A percentile compares a stretch with the other conserved stretches of the same genome.
These are phyloP conservation scores for Tarsius wallacei DNA, from an alignment of 2,797 vertebrate genomes.

Conservation along the genomic window DNA sequence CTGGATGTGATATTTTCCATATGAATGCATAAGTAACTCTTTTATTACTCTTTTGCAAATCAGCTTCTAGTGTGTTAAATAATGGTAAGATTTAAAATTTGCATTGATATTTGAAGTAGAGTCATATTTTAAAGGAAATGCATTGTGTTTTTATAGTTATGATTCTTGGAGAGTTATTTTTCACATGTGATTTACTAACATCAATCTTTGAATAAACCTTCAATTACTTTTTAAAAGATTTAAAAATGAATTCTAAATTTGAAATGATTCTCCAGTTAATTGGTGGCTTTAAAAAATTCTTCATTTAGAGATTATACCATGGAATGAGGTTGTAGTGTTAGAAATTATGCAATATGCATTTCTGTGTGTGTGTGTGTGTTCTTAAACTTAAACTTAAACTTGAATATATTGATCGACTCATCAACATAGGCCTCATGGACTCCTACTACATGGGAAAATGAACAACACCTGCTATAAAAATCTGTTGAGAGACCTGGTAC, in stretches of 20 bases:
- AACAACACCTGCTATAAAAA: slow-evolving; percentile 1
- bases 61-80: not conserved
- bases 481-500: slow-evolving; percentile 23
- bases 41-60: slow-evolving; percentile 32
- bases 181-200: not conserved
- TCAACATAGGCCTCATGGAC: not conserved
- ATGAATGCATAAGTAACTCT: not conserved
- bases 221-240: not conserved
- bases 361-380: not conserved
- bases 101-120: not conserved
- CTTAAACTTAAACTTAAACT: no score
- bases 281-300: not conserved
- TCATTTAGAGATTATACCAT: not conserved
- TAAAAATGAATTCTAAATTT: not conserved
- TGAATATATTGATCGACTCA: not conserved
- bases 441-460: not conserved
- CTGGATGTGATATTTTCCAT: slow-evolving; percentile 40
- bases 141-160: not conserved
- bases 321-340: not conserved
- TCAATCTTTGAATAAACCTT: slow-evolving; percentile 12
- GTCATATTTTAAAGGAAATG: slow-evolving; percentile 13
- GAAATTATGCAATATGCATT: not conserved
- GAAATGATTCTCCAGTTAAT: not conserved
- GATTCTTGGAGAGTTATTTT: not conserved
- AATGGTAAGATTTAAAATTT: slow-evolving; percentile 42